Base-by-base conservation (phyloP, 2,888 invertebrate species). In the Sphecodes monilicornis region DNA sequence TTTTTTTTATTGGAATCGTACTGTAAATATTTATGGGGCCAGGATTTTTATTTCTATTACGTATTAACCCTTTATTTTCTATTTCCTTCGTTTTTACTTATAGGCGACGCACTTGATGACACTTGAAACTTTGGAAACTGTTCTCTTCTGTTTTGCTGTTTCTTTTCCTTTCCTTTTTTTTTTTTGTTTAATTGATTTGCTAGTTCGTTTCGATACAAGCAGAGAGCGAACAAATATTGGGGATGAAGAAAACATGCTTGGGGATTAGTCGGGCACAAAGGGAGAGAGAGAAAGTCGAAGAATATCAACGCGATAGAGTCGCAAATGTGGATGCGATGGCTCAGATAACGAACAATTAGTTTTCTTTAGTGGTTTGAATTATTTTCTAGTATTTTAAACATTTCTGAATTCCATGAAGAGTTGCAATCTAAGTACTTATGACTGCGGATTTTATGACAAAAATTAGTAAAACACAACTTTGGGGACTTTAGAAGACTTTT, bases 221-320 rank as follows among this genome's bases (percentile, higher is more conserved):
- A 18, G 84, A 41, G 29, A 66, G 26, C 36, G 36, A 66, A 36
- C 1, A 29, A 76, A 32, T 57, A 64, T 60, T 70, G 85, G 73
- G 43, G 54, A 73, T 85, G 85, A 73, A 78, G 78, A 70, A 78
- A 74, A 64, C 75, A 86, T 85, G 76, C 81, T 69, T 46, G 75
- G 84, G 84, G 60, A 68, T 78, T 84, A 76, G 78, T 85, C 85
- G 74, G 82, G 39, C 75, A 79, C 76, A 77, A 43, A 81, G 78
- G 76, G 83, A 85, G 78, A 85, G 87, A 87, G 80, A 87, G 82
- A 82, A 82, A 80, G 82, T 82, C 80, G 75, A 64, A 77, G 72
- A 76, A 78, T n/a, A n/a, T 80, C 68, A 70, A 36, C 36, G 75
- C 69, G 70, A 70, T 57, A 76, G 68, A 78, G 70, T 71, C 50